These are phyloP conservation scores for Ophion ellenae DNA, from an alignment of 2,888 invertebrate species.

Conservation along the genomic window DNA sequence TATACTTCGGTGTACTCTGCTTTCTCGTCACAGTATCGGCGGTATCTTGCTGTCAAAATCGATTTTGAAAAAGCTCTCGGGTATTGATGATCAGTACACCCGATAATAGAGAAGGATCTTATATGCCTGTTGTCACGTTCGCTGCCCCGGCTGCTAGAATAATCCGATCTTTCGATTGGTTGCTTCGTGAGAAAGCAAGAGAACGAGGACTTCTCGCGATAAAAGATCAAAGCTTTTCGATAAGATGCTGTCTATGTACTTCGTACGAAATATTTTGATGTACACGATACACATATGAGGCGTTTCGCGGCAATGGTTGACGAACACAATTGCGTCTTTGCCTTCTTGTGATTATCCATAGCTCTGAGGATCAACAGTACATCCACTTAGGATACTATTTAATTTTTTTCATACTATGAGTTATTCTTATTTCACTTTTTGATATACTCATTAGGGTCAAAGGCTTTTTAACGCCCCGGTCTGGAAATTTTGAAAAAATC, in stretches of 20 bases:
- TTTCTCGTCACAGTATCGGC: neutral
- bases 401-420: no score
- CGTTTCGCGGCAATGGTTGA: neutral
- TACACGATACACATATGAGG: neutral
- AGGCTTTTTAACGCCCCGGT: no score
- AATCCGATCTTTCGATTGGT: constrained; percentile 41
- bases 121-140: constrained; percentile 6
- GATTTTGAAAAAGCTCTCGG: constrained; percentile 7
- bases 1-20: neutral
- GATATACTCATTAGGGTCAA: no score
- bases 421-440: no score
- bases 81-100: constrained; percentile 17
- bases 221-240: constrained; percentile 37
- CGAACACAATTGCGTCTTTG: neutral
- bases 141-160: constrained; percentile 1
- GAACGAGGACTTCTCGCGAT: constrained; percentile 16
- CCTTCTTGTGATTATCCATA: neutral
- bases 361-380: neutral
- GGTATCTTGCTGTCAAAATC: constrained; percentile 1
- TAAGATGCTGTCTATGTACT: neutral
- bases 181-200: constrained; percentile 3
- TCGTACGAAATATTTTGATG: neutral
- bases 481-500: no score
- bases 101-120: constrained; percentile 17
- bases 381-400: neutral